These are phyloP conservation scores for Saimiri boliviensis DNA, from an alignment of 2,113 vertebrate genomes.

Conservation along the genomic window DNA sequence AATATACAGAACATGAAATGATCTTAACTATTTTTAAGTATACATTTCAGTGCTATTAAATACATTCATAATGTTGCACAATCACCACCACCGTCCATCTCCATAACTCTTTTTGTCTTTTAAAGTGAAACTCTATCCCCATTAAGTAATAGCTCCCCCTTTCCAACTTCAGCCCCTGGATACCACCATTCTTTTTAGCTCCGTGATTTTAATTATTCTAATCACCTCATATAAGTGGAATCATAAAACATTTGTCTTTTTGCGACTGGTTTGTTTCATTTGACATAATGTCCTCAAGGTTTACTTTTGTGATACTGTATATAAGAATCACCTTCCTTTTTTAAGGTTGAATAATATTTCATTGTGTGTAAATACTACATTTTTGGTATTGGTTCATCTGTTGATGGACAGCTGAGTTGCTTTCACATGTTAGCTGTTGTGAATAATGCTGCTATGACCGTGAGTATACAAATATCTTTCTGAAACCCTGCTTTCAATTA, in stretches of 20 bases:
- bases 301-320: not conserved
- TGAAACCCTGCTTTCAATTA: not conserved
- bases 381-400: not conserved
- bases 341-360: not conserved
- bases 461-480: not conserved
- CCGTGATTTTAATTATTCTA: not conserved
- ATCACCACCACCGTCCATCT: too few relatives aligned
- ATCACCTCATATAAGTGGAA: not conserved
- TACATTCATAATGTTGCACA: not conserved
- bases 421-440: not conserved
- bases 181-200: not conserved
- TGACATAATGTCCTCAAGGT: not conserved
- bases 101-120: not conserved
- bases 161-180: not conserved
- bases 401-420: not conserved
- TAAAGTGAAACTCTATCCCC: not conserved
- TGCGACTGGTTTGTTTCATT: not conserved
- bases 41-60: not conserved
- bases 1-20: not conserved
- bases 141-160: not conserved
- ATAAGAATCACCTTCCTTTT: not conserved
- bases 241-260: not conserved
- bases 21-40: not conserved
- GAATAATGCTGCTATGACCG: not conserved
- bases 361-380: not conserved